Percentiles rank a stretch among this genome's conserved stretches.
phyloP scores from a whole-genome alignment of 1,140 invertebrate species.

The Camponotus vicinus region DNA sequence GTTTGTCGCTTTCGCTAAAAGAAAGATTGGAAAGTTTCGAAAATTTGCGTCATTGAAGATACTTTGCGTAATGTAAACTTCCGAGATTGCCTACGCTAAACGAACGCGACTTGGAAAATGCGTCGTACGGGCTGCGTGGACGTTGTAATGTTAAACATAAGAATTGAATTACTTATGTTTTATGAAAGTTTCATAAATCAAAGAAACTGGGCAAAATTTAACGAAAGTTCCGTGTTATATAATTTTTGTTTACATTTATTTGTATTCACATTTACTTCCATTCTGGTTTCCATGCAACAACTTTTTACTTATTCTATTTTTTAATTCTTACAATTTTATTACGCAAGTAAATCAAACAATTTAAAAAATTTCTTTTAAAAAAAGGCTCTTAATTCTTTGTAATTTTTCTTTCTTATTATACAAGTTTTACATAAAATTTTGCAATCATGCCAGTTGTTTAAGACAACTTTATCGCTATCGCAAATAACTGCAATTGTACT shows the following conservation, averaged over 20 bases:
- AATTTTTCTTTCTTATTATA: not conserved
- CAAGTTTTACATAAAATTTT: not conserved
- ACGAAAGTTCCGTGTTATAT: not conserved
- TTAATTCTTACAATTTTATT: not conserved
- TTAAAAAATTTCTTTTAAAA: not conserved
- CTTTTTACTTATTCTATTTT: not conserved
- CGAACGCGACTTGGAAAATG: constrained; percentile 56
- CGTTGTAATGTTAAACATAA: constrained; percentile 21
- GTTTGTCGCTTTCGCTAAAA: constrained; percentile 58
- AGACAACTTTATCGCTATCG: not conserved
- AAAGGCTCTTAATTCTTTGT: not conserved
- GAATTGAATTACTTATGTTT: constrained; percentile 2
- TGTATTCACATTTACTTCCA: not conserved
- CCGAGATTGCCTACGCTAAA: constrained; percentile 51
- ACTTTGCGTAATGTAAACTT: constrained; percentile 61
- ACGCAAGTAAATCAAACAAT: not conserved
- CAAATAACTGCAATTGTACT: not conserved
- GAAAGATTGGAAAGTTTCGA: constrained; percentile 63
- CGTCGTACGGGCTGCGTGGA: not conserved
- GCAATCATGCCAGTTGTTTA: not conserved
- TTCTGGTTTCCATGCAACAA: not conserved
- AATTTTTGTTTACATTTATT: not conserved
- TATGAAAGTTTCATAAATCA: constrained; percentile 16
- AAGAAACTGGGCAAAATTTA: not conserved
- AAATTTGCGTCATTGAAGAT: constrained; percentile 59